Conservation (phyloP, 2,797 vertebrate genomes). For the Pseudocheirus occidentalis region DNA sequence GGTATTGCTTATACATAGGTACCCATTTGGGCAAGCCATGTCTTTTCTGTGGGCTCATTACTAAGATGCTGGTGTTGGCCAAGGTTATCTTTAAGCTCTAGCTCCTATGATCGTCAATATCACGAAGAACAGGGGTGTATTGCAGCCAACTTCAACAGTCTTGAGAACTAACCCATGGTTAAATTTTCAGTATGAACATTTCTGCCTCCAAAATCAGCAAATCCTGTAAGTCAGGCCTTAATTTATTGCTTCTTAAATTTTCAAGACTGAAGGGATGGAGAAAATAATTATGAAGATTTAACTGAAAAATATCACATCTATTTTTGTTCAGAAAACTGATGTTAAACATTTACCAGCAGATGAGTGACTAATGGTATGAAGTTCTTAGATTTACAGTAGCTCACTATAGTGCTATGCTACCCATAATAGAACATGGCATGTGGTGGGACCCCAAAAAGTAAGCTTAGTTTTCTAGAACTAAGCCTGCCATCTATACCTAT, state of each 20-base stretch:
- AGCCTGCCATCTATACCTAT: not conserved
- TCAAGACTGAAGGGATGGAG: too few relatives aligned
- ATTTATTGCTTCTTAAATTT: not conserved
- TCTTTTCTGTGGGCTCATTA: not conserved
- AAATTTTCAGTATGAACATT: not conserved
- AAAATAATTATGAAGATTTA: too few relatives aligned
- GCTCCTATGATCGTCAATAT: not conserved
- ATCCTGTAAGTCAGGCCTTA: not conserved
- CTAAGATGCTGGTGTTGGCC: not conserved
- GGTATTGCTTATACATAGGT: not conserved
- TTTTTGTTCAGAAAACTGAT: too few relatives aligned
- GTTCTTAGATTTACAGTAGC: not conserved
- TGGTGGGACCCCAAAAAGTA: not conserved
- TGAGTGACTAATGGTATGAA: too few relatives aligned
- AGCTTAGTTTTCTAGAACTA: not conserved
- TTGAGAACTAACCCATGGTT: not conserved
- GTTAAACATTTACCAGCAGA: too few relatives aligned
- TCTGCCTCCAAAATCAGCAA: not conserved
- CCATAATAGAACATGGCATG: not conserved
- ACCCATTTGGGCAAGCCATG: not conserved
- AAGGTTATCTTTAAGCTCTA: not conserved
- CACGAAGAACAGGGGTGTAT: not conserved
- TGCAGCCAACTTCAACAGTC: not conserved
- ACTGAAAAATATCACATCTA: too few relatives aligned
- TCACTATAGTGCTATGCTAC: not conserved